Evolutionary conservation across 1,140 invertebrate genomes (phyloP).

Genomic region (Drosophila virilis): DNA sequence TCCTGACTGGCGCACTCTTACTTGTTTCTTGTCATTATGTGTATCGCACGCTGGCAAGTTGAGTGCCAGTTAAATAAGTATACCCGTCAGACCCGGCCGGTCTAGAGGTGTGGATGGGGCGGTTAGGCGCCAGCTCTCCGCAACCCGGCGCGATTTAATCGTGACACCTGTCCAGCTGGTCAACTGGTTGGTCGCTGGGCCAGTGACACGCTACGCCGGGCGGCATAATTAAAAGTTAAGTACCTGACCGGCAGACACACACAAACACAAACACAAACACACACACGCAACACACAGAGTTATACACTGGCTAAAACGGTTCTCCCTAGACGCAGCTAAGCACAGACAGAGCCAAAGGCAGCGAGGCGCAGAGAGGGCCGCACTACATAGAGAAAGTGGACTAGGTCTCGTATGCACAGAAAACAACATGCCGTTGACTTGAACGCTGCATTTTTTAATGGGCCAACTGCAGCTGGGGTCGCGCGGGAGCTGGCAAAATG

Average conservation of each 20-base stretch:
- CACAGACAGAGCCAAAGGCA: slow-evolving; percentile 1
- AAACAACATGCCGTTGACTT: neutral
- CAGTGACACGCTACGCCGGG: slow-evolving; percentile 35
- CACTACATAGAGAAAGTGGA: neutral
- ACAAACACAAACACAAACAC: slow-evolving; percentile 2
- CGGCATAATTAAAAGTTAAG: slow-evolving; percentile 57
- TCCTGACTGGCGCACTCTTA: no score
- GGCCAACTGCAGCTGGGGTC: neutral
- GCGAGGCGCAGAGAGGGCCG: neutral
- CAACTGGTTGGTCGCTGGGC: slow-evolving; percentile 28
- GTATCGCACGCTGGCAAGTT: slow-evolving; percentile 7
- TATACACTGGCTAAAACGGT: slow-evolving; percentile 1
- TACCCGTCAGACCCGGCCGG: neutral
- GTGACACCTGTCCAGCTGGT: slow-evolving; percentile 47
- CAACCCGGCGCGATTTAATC: slow-evolving; percentile 33
- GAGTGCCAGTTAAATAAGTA: slow-evolving; percentile 37
- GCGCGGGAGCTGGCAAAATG: no score
- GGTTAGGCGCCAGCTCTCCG: neutral
- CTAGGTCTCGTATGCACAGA: neutral
- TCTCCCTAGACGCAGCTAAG: slow-evolving; percentile 7
- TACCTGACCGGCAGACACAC: slow-evolving; percentile 45
- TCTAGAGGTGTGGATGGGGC: neutral
- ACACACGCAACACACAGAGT: slow-evolving; percentile 4
- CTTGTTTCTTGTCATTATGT: neutral
- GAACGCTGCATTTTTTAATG: slow-evolving; percentile 29